Conservation (phyloP, 64 coral and sea anemone species). For the Montipora efflorescens region DNA sequence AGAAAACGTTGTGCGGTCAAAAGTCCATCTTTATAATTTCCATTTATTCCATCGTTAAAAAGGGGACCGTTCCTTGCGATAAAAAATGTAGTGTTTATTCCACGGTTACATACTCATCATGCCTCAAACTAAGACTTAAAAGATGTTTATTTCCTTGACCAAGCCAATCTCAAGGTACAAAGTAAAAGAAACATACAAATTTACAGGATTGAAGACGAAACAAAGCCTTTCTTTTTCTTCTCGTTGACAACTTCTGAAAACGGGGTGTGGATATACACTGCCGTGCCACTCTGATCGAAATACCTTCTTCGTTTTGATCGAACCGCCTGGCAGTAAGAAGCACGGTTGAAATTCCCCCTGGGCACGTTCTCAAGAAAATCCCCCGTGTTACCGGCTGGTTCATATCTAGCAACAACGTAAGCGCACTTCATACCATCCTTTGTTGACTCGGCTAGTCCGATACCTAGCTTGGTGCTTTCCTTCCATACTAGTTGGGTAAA, state of each 20-base stretch:
- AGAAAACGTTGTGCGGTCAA: too few relatives aligned
- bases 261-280: not conserved
- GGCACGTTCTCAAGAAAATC: constrained; percentile 58
- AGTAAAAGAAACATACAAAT: not conserved
- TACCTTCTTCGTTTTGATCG: not conserved
- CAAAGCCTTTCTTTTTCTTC: not conserved
- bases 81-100: too few relatives aligned
- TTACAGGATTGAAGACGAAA: not conserved
- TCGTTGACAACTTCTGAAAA: not conserved
- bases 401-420: constrained; percentile 82
- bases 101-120: too few relatives aligned
- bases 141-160: not conserved
- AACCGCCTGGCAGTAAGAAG: constrained; percentile 46
- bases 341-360: constrained; percentile 66
- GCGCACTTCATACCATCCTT: constrained; percentile 54
- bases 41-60: too few relatives aligned
- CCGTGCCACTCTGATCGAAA: not conserved
- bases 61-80: too few relatives aligned
- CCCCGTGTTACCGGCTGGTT: constrained; percentile 77
- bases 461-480: constrained; percentile 71
- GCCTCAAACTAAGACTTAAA: too few relatives aligned
- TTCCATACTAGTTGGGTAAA: constrained; percentile 93
- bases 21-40: too few relatives aligned
- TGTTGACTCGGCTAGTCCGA: constrained; percentile 52
- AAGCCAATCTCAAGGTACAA: not conserved